Evolutionary conservation across 2,797 vertebrate genomes (phyloP), one percentile per base, ranked within the genome.

Genomic region (Danio tinwini): DNA sequence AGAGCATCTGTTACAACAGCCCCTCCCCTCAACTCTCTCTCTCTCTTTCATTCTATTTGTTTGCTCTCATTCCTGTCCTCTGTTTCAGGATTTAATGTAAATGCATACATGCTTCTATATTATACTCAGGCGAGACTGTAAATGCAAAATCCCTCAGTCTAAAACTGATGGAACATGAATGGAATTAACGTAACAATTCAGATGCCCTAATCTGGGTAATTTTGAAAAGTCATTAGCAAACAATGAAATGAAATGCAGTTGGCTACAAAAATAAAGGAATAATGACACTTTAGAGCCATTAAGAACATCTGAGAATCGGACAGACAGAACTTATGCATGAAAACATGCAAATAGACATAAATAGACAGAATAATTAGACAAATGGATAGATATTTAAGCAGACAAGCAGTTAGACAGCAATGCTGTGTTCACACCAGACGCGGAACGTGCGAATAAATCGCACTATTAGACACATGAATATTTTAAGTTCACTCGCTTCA

Each of bases 1-100:
- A 62, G 40, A 65, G 45, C n/a, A 53, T 59, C 55, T 74, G 72
- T 64, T 70, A 68, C 63, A 69, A 77, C 40, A 81, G 55, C 53
- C 42, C 53, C 67, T 71, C 65, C 53, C 42, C 71, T 67, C 13
- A 49, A 44, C 71, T 40, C 61, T 40, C 61, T 76, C 61, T 76
- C 81, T 29, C 21, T 45, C 64, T 29, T 12, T 44, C 74, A 73
- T 52, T 40, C n/a, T 52, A 3, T 29, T 29, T 29, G 29, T 40
- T 49, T 63, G 62, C 65, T 58, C 49, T 40, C 16, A 3, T 40
- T 52, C 53, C 47, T 78, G 55, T 40, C 56, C 40, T 63, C 37
- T 58, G 62, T 47, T 42, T 53, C 19, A 62, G 9, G 37, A 50
- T 17, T n/a, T 7, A 5, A 62, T 59, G 63, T 68, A 53, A 77